These are phyloP conservation scores for Epinephelus coioides DNA, from an alignment of 2,797 vertebrate species.

Conservation along the genomic window DNA sequence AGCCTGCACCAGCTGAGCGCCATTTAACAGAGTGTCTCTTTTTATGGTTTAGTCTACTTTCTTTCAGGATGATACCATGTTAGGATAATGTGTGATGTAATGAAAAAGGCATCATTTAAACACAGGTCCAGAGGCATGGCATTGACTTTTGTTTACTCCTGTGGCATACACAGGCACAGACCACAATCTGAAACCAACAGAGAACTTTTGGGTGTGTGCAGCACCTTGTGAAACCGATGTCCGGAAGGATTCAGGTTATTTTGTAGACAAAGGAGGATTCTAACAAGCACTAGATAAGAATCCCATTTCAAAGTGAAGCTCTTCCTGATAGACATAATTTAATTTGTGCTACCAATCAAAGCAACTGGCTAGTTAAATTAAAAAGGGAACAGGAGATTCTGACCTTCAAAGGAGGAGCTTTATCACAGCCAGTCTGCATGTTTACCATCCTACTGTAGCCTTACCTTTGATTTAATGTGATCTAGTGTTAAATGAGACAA, in stretches of 20 bases:
- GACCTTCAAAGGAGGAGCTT: not conserved
- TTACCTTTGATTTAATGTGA: conserved; percentile 4
- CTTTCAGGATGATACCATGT: not conserved
- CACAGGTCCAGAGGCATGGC: not conserved
- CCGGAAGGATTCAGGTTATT: not conserved
- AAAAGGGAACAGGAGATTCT: conserved; percentile 10
- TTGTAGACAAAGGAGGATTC: not conserved
- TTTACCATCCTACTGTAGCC: not conserved
- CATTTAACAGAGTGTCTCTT: not conserved
- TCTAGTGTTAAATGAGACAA: not conserved
- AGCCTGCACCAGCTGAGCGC: not conserved
- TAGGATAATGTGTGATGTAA: not conserved
- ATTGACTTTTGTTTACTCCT: conserved; percentile 12
- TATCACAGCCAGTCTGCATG: not conserved
- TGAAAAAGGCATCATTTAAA: conserved; percentile 6
- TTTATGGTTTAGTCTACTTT: not conserved
- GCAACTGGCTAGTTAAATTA: not conserved
- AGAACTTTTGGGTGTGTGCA: not conserved
- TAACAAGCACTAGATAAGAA: not conserved
- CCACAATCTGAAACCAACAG: not conserved
- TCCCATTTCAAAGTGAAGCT: not conserved
- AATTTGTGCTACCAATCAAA: not conserved
- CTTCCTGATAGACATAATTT: not conserved
- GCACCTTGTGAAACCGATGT: not conserved
- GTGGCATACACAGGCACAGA: too few relatives aligned